These are phyloP conservation scores for Capitella teleta DNA, from an alignment of 1,140 invertebrate genomes.

Conservation along the genomic window DNA sequence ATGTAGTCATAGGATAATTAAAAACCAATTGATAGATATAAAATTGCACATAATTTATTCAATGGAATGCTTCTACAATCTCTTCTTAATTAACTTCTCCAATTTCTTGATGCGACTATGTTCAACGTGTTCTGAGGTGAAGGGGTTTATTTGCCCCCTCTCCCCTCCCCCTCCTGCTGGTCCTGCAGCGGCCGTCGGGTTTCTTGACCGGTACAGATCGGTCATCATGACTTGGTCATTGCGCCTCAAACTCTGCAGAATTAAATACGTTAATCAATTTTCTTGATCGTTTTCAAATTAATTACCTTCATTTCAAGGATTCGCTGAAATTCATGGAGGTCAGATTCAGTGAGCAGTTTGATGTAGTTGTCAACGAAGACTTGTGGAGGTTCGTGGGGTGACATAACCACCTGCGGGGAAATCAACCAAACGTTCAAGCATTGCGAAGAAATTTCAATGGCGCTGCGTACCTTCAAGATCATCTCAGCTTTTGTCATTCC, in stretches of 20 bases:
- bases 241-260: conserved; percentile 50
- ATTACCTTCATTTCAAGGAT: conserved; percentile 88
- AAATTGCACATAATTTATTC: too few relatives aligned
- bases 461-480: conserved; percentile 71
- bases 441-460: conserved; percentile 4
- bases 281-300: not conserved
- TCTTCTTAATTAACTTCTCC: conserved; percentile 65
- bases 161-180: not conserved
- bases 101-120: conserved; percentile 59
- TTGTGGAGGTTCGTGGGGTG: conserved; percentile 62
- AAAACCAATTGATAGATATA: too few relatives aligned
- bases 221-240: conserved; percentile 53
- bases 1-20: too few relatives aligned
- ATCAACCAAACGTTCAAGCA: not conserved
- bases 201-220: conserved; percentile 52
- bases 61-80: too few relatives aligned
- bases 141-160: conserved; percentile 8
- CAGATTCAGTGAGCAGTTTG: conserved; percentile 79
- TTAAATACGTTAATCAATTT: conserved; percentile 14
- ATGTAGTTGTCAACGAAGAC: conserved; percentile 82
- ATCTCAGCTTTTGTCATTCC: conserved; percentile 97
- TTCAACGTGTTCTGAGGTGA: conserved; percentile 19
- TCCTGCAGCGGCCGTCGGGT: conserved; percentile 30
- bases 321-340: conserved; percentile 83
- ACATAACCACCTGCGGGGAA: conserved; percentile 63